These are phyloP conservation scores for Centropus unirufus DNA, from an alignment of 2,113 vertebrate species.

Conservation along the genomic window DNA sequence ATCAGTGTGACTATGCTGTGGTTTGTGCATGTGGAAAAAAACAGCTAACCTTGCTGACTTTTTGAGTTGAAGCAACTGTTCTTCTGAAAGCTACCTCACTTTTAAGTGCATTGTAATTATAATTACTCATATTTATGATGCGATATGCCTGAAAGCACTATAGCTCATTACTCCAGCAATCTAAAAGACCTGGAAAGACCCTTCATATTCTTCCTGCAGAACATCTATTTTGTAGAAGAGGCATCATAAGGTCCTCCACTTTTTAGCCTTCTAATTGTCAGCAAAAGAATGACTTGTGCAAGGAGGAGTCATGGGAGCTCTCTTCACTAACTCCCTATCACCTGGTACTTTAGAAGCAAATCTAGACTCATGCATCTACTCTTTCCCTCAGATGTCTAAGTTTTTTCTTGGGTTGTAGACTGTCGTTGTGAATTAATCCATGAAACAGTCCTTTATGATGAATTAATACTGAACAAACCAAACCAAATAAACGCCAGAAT, in stretches of 20 bases:
- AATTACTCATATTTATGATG: conserved; percentile 22
- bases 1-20: not conserved
- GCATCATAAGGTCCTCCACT: not conserved
- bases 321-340: not conserved
- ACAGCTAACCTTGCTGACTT: not conserved
- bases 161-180: not conserved
- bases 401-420: not conserved
- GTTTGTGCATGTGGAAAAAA: not conserved
- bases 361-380: not conserved
- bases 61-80: conserved; percentile 27
- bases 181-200: not conserved
- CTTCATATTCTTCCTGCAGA: not conserved
- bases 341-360: not conserved
- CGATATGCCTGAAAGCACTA: not conserved
- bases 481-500: not conserved
- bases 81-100: not conserved
- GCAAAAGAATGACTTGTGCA: not conserved
- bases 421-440: not conserved
- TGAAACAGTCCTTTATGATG: not conserved
- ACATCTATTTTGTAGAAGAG: not conserved
- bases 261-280: not conserved
- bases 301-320: not conserved
- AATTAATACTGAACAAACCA: not conserved
- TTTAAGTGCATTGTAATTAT: not conserved
- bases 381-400: not conserved